These are phyloP conservation scores for Notospermus geniculatus DNA, from an alignment of 1,140 invertebrate species.

Conservation along the genomic window DNA sequence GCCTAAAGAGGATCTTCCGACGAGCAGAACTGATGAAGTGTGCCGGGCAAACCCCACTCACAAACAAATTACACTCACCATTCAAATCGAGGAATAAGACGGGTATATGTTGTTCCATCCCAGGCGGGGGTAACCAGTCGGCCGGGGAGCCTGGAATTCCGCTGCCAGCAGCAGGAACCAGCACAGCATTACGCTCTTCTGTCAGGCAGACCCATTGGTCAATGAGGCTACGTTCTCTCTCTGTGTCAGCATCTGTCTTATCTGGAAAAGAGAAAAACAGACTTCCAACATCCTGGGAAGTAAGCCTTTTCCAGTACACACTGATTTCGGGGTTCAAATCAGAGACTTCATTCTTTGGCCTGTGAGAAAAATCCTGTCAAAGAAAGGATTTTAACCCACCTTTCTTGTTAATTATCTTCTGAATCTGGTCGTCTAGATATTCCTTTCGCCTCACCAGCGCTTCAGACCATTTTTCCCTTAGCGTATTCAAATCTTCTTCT, in stretches of 20 bases:
- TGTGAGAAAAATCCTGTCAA: too few species aligned
- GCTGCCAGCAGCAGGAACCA: slow-evolving; percentile 90
- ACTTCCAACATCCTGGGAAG: too few species aligned
- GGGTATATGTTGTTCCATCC: slow-evolving; percentile 95
- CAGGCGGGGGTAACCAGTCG: slow-evolving; percentile 78
- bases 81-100: slow-evolving; percentile 97
- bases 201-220: slow-evolving; percentile 93
- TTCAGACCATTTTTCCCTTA: slow-evolving; percentile 91
- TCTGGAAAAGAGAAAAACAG: slow-evolving; percentile 57
- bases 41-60: too few species aligned
- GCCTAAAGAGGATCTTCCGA: too few species aligned
- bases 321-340: too few species aligned
- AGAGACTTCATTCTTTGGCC: too few species aligned
- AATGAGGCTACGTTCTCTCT: slow-evolving; percentile 91
- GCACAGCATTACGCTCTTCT: slow-evolving; percentile 93
- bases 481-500: slow-evolving; percentile 86
- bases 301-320: too few species aligned
- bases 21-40: too few species aligned
- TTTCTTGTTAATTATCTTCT: slow-evolving; percentile 74
- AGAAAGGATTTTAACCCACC: too few species aligned
- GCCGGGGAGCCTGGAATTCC: slow-evolving; percentile 96
- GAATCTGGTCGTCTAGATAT: slow-evolving; percentile 88
- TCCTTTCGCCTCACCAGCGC: slow-evolving; percentile 79
- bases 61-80: slow-evolving; percentile 69
- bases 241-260: slow-evolving; percentile 87